Evolutionary conservation across 2,797 vertebrate species (phyloP), one percentile per base, ranked within the genome.

Genomic region (Gallinago stenura): DNA sequence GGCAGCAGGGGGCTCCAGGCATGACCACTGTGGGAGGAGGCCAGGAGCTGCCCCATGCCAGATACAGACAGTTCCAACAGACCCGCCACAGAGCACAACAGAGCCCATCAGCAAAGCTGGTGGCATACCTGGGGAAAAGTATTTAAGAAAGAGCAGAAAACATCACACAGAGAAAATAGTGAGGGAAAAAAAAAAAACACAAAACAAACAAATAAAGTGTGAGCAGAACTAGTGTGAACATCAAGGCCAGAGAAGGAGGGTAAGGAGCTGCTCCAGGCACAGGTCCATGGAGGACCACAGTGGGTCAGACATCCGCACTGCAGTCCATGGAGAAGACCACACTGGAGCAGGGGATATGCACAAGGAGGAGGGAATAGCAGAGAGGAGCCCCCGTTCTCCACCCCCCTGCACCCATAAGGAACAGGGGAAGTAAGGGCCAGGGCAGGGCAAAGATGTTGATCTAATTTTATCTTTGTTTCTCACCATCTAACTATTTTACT

Each of bases 321-420:
- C 51, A 25, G 57, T 21, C n/a, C 57, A 35, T 10, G 14, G 57
- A 35, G 21, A 35, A 22, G 22, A 25, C 33, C 57, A 57, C 56
- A 54, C 28, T 15, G 9, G 17, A 56, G 10, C 54, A 77, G 2
- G 1, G 30, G 20, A 46, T 19, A 79, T n/a, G 45, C 0, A 0
- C 6, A 8, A 77, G 30, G 15, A 66, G 2, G 9, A 50, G 33
- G 10, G 5, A 83, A 46, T 4, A 69, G 24, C 14, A 56, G 11
- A 22, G 8, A 62, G 4, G 1, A 64, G n/a, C 2, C 14, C 24
- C 7, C 19, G 35, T 12, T 62, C 39, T 31, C 45, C 53, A 62
- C 3, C 3, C 8, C 37, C 35, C 6, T 62, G 39, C 51, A 83
- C 14, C 22, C 57, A 70, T 8, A 13, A 78, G 31, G 31, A 22